Percentiles rank a stretch among this genome's conserved stretches.
Conservation (phyloP, 2,797 vertebrate species). For the Danio albolineatus region DNA sequence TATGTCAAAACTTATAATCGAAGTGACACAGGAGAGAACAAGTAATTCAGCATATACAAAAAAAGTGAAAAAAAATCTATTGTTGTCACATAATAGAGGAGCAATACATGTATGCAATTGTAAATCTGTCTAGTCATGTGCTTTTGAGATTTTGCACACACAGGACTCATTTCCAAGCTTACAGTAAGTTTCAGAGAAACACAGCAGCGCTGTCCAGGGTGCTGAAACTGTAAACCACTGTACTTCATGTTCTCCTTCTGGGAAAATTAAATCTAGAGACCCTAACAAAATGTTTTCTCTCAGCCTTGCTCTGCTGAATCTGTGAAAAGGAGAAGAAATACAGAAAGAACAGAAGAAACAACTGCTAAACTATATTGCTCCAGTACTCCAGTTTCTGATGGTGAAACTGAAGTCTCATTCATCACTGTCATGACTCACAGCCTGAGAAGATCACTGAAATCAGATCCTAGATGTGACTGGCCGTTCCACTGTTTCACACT, state of each 20-base stretch:
- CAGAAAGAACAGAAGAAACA: background rate
- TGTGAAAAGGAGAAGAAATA: background rate
- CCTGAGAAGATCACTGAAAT: constrained; percentile 35
- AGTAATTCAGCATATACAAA: background rate
- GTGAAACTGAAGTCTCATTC: background rate
- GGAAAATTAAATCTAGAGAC: background rate
- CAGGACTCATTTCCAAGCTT: background rate
- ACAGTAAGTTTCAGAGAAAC: background rate
- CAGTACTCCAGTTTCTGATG: background rate
- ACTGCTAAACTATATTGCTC: background rate
- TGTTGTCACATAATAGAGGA: background rate
- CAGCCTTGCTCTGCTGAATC: background rate
- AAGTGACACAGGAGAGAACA: background rate
- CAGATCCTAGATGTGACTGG: constrained; percentile 42
- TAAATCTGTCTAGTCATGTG: background rate
- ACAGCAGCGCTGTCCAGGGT: constrained; percentile 59
- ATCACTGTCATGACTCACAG: constrained; percentile 15
- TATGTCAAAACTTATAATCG: background rate
- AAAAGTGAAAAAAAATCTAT: no score
- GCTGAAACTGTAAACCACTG: constrained; percentile 50
- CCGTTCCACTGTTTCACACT: constrained; percentile 47
- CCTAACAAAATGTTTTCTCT: background rate
- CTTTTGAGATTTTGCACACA: background rate
- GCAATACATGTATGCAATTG: background rate
- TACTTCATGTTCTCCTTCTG: background rate